Conservation (phyloP, 2,113 vertebrate species). For the Genyomyrus donnyi region DNA sequence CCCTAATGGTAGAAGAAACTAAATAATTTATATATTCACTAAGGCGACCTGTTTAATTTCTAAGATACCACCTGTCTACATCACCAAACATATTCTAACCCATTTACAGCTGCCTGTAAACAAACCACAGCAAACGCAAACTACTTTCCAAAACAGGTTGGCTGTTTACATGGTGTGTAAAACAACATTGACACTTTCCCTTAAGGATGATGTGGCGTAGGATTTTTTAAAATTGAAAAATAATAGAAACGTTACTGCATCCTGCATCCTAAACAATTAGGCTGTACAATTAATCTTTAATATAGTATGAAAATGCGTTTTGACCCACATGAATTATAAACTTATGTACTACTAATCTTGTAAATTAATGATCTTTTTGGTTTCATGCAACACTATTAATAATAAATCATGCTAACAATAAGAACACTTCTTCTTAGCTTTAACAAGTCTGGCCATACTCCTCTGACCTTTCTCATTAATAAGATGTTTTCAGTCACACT, state of each 20-base stretch:
- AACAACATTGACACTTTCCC: constrained; percentile 23
- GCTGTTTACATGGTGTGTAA: constrained; percentile 43
- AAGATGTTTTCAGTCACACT: not conserved
- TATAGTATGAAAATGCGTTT: not conserved
- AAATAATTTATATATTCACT: constrained; percentile 54
- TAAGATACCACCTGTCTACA: constrained; percentile 51
- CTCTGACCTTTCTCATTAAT: not conserved
- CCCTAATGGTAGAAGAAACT: constrained; percentile 30
- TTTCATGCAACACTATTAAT: not conserved
- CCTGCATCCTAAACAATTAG: not conserved
- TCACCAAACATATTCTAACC: constrained; percentile 53
- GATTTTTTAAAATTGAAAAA: not conserved
- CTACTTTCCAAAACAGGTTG: not conserved
- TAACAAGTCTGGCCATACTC: not conserved
- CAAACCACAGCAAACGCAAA: constrained; percentile 31
- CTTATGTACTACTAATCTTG: not conserved
- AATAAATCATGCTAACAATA: not conserved
- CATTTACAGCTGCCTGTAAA: constrained; percentile 54
- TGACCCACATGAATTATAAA: not conserved
- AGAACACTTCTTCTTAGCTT: not conserved
- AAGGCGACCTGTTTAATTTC: constrained; percentile 47
- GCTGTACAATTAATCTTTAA: not conserved
- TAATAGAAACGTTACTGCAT: not conserved
- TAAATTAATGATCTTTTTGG: not conserved
- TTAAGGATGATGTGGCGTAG: constrained; percentile 7